Percentiles rank a stretch among this genome's conserved stretches.
Evolutionary conservation across 2,888 invertebrate genomes (phyloP).

Genomic region (Galeruca laticollis): DNA sequence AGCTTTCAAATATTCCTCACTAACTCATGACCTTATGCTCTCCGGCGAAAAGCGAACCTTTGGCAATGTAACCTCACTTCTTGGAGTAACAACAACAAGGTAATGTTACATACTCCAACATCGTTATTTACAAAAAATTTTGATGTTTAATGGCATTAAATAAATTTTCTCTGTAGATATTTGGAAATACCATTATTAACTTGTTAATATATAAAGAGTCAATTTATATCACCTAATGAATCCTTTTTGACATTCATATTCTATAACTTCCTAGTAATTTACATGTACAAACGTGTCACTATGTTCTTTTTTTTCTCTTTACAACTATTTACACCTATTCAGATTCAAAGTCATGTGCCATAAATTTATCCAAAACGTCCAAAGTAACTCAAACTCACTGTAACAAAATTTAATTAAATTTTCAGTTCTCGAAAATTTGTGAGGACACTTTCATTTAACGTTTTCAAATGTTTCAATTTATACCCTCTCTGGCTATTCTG

Average conservation of each 20-base stretch:
- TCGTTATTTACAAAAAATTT: too few species aligned
- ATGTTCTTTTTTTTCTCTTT: background rate
- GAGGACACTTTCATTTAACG: conserved; percentile 38
- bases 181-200: too few species aligned
- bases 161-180: too few species aligned
- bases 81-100: too few species aligned
- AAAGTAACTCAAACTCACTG: background rate
- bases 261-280: background rate
- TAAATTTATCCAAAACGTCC: conserved; percentile 1
- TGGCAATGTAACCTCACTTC: too few species aligned
- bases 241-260: background rate
- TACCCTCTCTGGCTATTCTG: conserved; percentile 28
- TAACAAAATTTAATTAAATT: conserved; percentile 41
- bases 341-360: background rate
- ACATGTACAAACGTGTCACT: background rate
- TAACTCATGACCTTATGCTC: too few species aligned
- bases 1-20: too few species aligned
- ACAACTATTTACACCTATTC: background rate
- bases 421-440: conserved; percentile 30
- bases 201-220: too few species aligned
- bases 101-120: too few species aligned
- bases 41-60: too few species aligned
- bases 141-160: too few species aligned
- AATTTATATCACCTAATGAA: background rate
- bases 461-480: conserved; percentile 44